phyloP scores from a whole-genome alignment of 1,140 invertebrate genomes.

The Phymorhynchus buccinoides region DNA sequence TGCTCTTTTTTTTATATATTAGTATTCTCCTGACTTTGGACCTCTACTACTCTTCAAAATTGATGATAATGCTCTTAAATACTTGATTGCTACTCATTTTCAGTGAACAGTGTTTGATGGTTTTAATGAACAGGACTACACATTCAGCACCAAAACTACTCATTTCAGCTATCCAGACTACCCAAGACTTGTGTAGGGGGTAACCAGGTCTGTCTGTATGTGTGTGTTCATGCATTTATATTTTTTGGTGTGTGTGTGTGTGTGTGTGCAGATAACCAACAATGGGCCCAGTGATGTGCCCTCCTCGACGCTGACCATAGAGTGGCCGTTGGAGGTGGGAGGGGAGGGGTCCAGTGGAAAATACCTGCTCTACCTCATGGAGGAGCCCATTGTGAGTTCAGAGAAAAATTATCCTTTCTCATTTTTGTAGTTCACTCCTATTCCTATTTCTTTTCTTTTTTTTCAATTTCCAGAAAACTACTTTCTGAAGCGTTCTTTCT shows the following conservation, averaged over 20 bases:
- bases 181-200: background rate
- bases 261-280: conserved; percentile 78
- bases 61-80: too few relatives aligned
- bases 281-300: conserved; percentile 88
- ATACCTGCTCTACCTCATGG: conserved; percentile 92
- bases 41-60: too few relatives aligned
- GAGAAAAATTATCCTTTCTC: background rate
- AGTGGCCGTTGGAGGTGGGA: conserved; percentile 91
- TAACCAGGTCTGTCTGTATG: background rate
- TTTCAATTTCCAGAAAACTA: background rate
- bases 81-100: too few relatives aligned
- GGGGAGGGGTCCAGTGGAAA: conserved; percentile 82
- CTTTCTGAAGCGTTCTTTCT: background rate
- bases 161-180: too few relatives aligned
- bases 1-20: too few relatives aligned
- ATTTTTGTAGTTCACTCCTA: background rate
- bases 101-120: too few relatives aligned
- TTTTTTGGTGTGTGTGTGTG: conserved; percentile 14
- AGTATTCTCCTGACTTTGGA: too few relatives aligned
- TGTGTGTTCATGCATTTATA: conserved; percentile 28
- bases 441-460: background rate
- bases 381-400: conserved; percentile 77
- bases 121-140: too few relatives aligned
- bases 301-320: conserved; percentile 84
- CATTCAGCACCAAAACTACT: too few relatives aligned